Evolutionary conservation across 2,888 invertebrate species (phyloP).

Genomic region (Desoria tigrina): DNA sequence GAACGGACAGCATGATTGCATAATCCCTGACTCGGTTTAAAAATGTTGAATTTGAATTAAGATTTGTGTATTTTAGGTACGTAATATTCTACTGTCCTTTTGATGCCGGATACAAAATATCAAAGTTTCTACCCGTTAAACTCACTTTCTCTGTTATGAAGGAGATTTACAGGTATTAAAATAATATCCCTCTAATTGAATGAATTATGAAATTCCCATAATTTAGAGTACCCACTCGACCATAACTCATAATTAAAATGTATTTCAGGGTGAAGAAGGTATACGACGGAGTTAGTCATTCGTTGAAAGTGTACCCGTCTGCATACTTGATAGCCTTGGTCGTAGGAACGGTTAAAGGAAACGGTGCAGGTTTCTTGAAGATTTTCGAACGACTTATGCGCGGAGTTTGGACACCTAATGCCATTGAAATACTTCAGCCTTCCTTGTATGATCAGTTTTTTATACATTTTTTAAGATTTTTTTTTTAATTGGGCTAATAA

Average conservation of each 20-base stretch:
- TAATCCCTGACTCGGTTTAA: too few species aligned
- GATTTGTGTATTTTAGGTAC: too few species aligned
- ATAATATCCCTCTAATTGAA: too few species aligned
- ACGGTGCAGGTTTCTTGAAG: conserved; percentile 93
- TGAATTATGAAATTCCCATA: too few species aligned
- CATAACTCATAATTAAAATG: too few species aligned
- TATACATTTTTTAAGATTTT: too few species aligned
- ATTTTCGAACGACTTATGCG: conserved; percentile 90
- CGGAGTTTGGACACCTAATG: conserved; percentile 97
- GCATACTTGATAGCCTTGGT: conserved; percentile 94
- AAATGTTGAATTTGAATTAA: background rate
- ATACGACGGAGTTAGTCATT: conserved; percentile 94
- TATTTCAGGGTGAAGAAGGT: conserved; percentile 66
- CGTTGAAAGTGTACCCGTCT: conserved; percentile 93
- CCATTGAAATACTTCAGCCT: conserved; percentile 98
- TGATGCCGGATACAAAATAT: conserved; percentile 90
- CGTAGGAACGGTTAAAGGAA: conserved; percentile 86
- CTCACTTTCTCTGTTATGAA: conserved; percentile 89
- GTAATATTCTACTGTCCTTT: conserved; percentile 97
- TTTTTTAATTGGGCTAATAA: too few species aligned
- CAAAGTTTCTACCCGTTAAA: conserved; percentile 91
- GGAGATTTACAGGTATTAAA: conserved; percentile 80
- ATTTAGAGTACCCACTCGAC: too few species aligned
- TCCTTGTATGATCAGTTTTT: conserved; percentile 79
- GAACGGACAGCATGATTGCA: too few species aligned